A percentile compares a stretch with the other conserved stretches of the same genome.
phyloP scores from a whole-genome alignment of 2,888 invertebrate genomes.

The Kryphioiulus occultus region DNA sequence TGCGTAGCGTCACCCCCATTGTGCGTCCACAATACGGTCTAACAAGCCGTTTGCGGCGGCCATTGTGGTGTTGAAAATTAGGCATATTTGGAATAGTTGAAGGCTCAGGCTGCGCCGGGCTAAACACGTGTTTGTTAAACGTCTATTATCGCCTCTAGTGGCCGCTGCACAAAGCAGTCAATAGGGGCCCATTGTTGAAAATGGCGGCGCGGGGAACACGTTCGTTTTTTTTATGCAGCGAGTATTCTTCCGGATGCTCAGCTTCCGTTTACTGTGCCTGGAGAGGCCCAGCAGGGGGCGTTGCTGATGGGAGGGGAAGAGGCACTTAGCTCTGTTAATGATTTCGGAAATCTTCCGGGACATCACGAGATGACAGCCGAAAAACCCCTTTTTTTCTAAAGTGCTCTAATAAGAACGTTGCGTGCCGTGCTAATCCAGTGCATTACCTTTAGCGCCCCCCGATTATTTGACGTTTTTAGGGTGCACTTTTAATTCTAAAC shows the following conservation, averaged over 20 bases:
- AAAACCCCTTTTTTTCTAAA: constrained; percentile 2
- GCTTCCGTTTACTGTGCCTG: not conserved
- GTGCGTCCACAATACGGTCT: not conserved
- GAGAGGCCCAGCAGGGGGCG: constrained; percentile 34
- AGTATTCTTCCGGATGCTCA: not conserved
- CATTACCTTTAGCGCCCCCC: not conserved
- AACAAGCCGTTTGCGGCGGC: constrained; percentile 3
- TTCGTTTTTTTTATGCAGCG: not conserved
- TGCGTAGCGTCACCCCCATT: not conserved
- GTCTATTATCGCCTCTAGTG: constrained; percentile 18
- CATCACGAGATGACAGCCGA: constrained; percentile 16
- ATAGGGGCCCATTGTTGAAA: not conserved
- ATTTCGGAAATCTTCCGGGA: constrained; percentile 30
- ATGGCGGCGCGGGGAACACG: not conserved
- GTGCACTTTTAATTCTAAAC: constrained; percentile 30
- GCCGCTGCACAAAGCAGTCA: not conserved
- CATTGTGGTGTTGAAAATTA: not conserved
- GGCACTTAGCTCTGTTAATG: constrained; percentile 32
- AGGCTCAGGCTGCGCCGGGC: not conserved
- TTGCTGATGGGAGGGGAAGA: constrained; percentile 2
- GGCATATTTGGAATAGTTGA: constrained; percentile 39
- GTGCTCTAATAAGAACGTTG: constrained; percentile 29
- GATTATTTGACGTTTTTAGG: not conserved
- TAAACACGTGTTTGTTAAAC: constrained; percentile 8
- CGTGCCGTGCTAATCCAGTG: constrained; percentile 32